Base-by-base conservation (phyloP, 2,797 vertebrate species). In the Emys orbicularis region DNA sequence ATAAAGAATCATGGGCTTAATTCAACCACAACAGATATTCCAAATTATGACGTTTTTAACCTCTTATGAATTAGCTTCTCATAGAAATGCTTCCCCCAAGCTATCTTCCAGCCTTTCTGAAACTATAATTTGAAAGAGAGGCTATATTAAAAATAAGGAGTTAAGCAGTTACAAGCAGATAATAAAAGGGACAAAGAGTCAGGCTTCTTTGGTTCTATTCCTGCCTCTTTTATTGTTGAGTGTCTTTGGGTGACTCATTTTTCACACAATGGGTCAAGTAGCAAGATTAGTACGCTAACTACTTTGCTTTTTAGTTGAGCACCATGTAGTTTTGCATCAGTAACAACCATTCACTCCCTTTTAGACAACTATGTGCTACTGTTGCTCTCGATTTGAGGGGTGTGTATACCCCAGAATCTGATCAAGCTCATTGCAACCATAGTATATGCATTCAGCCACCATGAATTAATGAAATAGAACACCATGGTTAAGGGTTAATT, bases 11-110 rank as follows among this genome's bases (percentile, higher is more conserved):
- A 31, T 53, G 94, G 89, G 92, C 94, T 86, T 94, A 90, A 76
- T 94, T 93, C 85, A 96, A 84, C 85, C 79, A 29, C 68, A 91
- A 72, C 41, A 94, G 87, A 80, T 52, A 88, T 94, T 81, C 80
- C 94, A 88, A 96, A 96, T 61, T 84, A 93, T 92, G 93, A 96
- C 84, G 90, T 90, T 94, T 96, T 95, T 92, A 95, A 90, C 81
- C 92, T 86, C 84, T 86, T 77, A 72, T 96, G 87, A 90, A 95
- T 89, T 93, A 92, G 88, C 86, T 96, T 91, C 89, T 93, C 77
- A 88, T 90, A 96, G 95, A 93, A 94, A 81, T 88, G 76, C 89
- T 79, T 93, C 88, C 88, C 81, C 83, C 77, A 50, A 94, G 82
- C 44, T 91, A 88, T 87, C 68, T 92, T 90, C 87, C 95, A 89